Evolutionary conservation across 92 coral and sea anemone genomes (phyloP).

Genomic region (Metridium senile): DNA sequence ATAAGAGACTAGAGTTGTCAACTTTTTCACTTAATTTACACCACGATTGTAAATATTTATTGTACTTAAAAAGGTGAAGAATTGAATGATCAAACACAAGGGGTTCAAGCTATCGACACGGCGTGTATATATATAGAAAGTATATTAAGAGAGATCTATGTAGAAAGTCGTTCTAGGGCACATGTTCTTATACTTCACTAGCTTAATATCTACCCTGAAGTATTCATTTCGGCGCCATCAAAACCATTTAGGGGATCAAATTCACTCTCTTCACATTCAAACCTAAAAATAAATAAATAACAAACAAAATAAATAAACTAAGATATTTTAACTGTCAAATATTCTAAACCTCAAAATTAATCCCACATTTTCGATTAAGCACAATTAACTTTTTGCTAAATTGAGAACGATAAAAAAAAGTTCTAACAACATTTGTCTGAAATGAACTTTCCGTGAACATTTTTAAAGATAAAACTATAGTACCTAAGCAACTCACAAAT

Average conservation of each 20-base stretch:
- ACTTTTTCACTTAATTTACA: slow-evolving; percentile 7
- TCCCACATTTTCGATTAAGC: too few relatives aligned
- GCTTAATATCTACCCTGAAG: background rate
- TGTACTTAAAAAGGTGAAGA: background rate
- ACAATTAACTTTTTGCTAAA: too few relatives aligned
- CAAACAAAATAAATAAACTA: too few relatives aligned
- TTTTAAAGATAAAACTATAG: too few relatives aligned
- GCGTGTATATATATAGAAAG: background rate
- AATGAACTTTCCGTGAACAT: too few relatives aligned
- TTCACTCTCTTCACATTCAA: too few relatives aligned
- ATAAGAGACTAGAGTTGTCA: background rate
- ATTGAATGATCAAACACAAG: background rate
- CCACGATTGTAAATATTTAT: background rate
- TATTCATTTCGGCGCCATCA: slow-evolving; percentile 29
- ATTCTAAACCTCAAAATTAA: too few relatives aligned
- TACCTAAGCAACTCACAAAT: too few relatives aligned
- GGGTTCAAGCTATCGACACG: background rate
- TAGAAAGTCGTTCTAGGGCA: slow-evolving; percentile 7
- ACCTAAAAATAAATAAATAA: too few relatives aligned
- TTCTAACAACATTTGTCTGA: too few relatives aligned
- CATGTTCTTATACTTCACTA: background rate
- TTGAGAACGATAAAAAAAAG: too few relatives aligned
- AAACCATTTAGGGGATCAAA: slow-evolving; percentile 23
- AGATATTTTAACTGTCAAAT: too few relatives aligned
- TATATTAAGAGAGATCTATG: slow-evolving; percentile 7